These are phyloP conservation scores for Isichthys henryi DNA, from an alignment of 2,113 vertebrate genomes.

Conservation along the genomic window DNA sequence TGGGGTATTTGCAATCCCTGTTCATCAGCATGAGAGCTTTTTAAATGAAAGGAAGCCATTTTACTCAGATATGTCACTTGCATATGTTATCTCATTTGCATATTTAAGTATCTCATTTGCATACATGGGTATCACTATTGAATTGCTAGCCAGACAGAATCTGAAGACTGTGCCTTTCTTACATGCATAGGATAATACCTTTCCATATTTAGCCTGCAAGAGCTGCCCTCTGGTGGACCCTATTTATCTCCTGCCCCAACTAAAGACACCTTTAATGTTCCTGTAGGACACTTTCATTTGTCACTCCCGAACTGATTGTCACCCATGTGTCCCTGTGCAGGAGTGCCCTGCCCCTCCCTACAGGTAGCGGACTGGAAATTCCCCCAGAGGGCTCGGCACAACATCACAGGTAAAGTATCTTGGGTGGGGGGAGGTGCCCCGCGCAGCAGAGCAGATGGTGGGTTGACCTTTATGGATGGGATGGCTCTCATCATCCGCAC, in stretches of 20 bases:
- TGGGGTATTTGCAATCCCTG: no score
- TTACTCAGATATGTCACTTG: not conserved
- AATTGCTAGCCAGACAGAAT: not conserved
- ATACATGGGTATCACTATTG: no score
- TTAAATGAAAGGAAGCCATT: not conserved
- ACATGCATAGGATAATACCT: not conserved
- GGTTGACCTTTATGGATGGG: not conserved
- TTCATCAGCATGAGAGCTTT: not conserved
- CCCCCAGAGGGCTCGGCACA: conserved; percentile 48
- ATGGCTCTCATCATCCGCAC: not conserved
- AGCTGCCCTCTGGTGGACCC: not conserved
- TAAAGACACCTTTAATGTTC: not conserved
- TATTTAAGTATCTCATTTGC: no score
- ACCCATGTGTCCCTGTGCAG: conserved; percentile 28
- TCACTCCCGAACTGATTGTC: not conserved
- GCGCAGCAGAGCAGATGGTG: not conserved
- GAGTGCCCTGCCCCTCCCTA: conserved; percentile 49
- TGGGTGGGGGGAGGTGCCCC: not conserved
- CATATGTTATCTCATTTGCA: not conserved
- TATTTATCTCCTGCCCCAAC: not conserved
- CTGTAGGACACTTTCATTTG: not conserved
- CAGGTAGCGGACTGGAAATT: conserved; percentile 68
- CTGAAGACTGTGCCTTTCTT: not conserved
- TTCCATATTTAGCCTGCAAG: not conserved
- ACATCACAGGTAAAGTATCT: conserved; percentile 56